Evolutionary conservation across 2,113 vertebrate species (phyloP).

Genomic region (Riparia riparia): DNA sequence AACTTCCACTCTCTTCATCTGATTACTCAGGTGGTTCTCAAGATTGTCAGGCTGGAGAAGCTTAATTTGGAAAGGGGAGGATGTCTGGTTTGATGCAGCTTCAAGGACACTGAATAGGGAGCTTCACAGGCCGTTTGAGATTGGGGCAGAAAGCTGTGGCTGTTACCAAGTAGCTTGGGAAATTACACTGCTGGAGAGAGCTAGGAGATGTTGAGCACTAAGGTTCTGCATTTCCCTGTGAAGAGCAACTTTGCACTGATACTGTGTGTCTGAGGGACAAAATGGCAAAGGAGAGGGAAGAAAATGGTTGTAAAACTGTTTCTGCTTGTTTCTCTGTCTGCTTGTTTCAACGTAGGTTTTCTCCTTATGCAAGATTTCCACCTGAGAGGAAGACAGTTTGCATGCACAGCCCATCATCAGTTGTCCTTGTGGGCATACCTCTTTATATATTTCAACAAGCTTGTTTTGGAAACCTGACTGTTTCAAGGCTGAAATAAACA

Average conservation of each 20-base stretch:
- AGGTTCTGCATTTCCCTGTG: background rate
- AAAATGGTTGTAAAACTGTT: background rate
- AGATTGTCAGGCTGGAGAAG: background rate
- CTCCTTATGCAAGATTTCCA: background rate
- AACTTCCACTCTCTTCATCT: background rate
- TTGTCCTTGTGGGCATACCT: background rate
- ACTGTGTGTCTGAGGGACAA: background rate
- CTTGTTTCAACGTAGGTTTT: background rate
- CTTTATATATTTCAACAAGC: background rate
- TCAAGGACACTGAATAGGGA: background rate
- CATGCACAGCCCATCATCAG: background rate
- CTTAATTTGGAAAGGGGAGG: background rate
- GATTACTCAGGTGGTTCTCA: background rate
- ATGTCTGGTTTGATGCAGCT: background rate
- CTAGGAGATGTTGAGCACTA: background rate
- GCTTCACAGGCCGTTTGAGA: background rate
- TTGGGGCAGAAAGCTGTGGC: background rate
- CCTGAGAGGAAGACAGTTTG: background rate
- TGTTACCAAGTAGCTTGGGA: background rate
- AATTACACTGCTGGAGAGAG: background rate
- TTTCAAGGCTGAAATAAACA: slow-evolving; percentile 17
- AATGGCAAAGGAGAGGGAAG: background rate
- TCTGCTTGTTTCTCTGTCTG: background rate
- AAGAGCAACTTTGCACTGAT: background rate
- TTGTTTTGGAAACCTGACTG: background rate